A percentile compares a stretch with the other conserved stretches of the same genome.
Conservation (phyloP, 2,797 vertebrate genomes). For the Cyclopterus lumpus region DNA sequence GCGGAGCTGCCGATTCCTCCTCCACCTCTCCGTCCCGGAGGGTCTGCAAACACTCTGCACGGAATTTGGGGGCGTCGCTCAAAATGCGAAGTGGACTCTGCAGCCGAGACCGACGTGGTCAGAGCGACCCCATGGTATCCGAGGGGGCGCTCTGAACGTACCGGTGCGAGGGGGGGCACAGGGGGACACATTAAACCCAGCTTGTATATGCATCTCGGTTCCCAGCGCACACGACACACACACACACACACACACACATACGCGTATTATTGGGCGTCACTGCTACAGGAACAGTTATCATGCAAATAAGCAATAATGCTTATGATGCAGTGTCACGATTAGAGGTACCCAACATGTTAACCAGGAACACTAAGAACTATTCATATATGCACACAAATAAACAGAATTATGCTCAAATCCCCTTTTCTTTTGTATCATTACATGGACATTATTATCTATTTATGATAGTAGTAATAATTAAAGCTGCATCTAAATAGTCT, state of each 20-base stretch:
- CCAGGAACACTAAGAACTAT: background rate
- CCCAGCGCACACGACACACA: background rate
- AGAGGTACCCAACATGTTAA: background rate
- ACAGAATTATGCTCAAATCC: background rate
- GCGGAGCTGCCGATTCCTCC: conserved; percentile 85
- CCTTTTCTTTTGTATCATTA: background rate
- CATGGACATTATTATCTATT: background rate
- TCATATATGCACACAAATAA: background rate
- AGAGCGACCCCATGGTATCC: conserved; percentile 64
- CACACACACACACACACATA: background rate
- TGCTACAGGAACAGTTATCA: background rate
- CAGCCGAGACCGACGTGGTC: conserved; percentile 68
- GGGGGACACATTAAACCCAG: background rate
- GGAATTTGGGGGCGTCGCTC: conserved; percentile 93
- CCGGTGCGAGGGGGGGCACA: background rate
- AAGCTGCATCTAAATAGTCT: background rate
- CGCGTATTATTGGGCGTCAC: too few species aligned
- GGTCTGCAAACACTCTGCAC: conserved; percentile 92
- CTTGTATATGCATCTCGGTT: background rate
- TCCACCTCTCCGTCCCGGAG: conserved; percentile 94
- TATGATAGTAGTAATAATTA: background rate
- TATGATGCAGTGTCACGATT: background rate
- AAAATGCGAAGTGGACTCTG: conserved; percentile 96
- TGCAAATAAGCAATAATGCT: background rate
- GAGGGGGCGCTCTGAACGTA: conserved; percentile 16